phyloP scores from a whole-genome alignment of 2,888 invertebrate species.

The Lasioglossum marginatum region DNA sequence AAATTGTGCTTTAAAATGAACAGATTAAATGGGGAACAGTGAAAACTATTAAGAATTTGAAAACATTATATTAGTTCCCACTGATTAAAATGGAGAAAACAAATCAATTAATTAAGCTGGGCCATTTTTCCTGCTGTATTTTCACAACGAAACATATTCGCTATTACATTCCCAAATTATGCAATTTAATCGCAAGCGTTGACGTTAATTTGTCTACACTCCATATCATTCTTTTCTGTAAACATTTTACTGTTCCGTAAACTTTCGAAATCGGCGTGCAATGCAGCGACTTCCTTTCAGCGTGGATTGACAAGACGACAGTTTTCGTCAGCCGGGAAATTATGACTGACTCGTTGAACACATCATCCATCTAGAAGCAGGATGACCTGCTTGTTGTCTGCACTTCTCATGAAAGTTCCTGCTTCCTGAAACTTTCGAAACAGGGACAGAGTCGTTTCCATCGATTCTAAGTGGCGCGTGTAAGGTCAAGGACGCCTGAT shows the following conservation, averaged over 20 bases:
- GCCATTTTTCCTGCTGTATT: too few species aligned
- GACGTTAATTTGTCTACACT: neutral
- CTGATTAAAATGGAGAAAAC: neutral
- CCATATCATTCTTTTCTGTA: neutral
- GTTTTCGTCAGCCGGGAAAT: slow-evolving; percentile 37
- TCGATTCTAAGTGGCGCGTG: slow-evolving; percentile 10
- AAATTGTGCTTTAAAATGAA: too few species aligned
- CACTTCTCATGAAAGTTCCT: slow-evolving; percentile 20
- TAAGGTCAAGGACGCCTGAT: slow-evolving; percentile 19
- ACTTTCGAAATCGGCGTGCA: neutral
- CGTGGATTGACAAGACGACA: slow-evolving; percentile 31
- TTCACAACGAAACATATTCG: too few species aligned
- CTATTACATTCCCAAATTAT: neutral
- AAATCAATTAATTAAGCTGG: neutral
- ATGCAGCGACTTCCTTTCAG: neutral
- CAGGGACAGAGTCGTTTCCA: slow-evolving; percentile 18
- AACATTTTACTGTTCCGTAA: neutral
- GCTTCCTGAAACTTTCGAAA: slow-evolving; percentile 16
- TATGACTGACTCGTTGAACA: slow-evolving; percentile 23
- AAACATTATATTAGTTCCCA: too few species aligned
- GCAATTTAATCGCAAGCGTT: neutral
- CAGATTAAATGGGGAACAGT: too few species aligned
- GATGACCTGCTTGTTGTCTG: slow-evolving; percentile 9
- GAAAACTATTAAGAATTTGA: too few species aligned
- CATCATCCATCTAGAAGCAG: neutral